phyloP scores from a whole-genome alignment of 2,113 vertebrate species.

The Sylvietta virens region DNA sequence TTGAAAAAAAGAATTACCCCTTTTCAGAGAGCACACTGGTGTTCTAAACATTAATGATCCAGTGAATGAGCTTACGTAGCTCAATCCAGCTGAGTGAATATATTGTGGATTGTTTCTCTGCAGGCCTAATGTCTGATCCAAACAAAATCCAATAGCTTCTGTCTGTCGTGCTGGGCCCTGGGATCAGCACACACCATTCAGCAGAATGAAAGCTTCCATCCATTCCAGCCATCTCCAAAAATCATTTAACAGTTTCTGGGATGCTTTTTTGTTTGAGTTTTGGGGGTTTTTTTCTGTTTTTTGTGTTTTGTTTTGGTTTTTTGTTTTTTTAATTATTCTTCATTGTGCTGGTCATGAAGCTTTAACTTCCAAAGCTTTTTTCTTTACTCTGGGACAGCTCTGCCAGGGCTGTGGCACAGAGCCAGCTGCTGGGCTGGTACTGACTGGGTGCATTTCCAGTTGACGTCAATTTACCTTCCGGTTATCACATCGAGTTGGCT shows the following conservation, averaged over 20 bases:
- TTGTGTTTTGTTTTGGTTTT: no score
- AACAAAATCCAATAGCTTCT: neutral
- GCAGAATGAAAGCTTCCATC: neutral
- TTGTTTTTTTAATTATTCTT: no score
- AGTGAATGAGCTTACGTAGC: neutral
- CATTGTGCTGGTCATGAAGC: neutral
- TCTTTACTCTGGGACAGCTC: neutral
- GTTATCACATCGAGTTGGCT: constrained; percentile 34
- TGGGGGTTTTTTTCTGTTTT: neutral
- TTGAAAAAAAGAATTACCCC: neutral
- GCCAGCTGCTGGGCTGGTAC: neutral
- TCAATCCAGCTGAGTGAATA: neutral
- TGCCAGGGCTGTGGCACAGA: neutral
- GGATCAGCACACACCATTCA: rapidly evolving
- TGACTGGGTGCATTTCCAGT: constrained; percentile 12
- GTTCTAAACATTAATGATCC: neutral
- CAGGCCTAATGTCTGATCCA: neutral
- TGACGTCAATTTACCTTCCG: constrained; percentile 41
- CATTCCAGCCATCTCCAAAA: neutral
- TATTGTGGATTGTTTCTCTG: neutral
- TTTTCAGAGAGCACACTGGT: neutral
- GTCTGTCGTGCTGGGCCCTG: neutral
- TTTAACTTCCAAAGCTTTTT: neutral
- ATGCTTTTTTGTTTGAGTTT: neutral
- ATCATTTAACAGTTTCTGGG: neutral